Percentiles rank a stretch among this genome's conserved stretches.
These are phyloP conservation scores for Tetheella fluctuosa DNA, from an alignment of 2,888 invertebrate genomes.

Conservation along the genomic window DNA sequence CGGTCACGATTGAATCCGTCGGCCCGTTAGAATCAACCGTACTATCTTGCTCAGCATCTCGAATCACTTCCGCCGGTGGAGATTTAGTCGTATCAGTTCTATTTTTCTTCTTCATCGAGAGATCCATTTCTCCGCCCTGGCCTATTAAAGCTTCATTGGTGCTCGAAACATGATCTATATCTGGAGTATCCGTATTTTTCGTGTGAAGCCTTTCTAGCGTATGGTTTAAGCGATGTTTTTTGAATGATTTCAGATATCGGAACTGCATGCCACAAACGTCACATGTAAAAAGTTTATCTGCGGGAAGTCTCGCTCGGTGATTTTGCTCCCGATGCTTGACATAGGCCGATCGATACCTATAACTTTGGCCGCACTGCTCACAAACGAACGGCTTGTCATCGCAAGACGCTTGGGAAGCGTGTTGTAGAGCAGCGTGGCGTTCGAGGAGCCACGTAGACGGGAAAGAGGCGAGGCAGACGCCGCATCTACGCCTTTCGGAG, in stretches of 20 bases:
- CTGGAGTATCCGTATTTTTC: slow-evolving; percentile 81
- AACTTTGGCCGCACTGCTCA: slow-evolving; percentile 95
- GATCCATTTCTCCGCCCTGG: slow-evolving; percentile 84
- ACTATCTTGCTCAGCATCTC: slow-evolving; percentile 87
- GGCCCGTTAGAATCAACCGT: slow-evolving; percentile 88
- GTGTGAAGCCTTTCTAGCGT: slow-evolving; percentile 92
- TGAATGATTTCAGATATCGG: slow-evolving; percentile 94
- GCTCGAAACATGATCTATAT: slow-evolving; percentile 88
- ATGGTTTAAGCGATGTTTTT: slow-evolving; percentile 94
- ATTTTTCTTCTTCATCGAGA: slow-evolving; percentile 80
- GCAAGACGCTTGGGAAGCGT: slow-evolving; percentile 86
- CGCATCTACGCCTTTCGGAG: slow-evolving; percentile 86
- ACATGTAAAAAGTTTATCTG: slow-evolving; percentile 95
- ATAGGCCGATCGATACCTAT: slow-evolving; percentile 92
- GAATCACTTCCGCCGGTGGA: slow-evolving; percentile 73
- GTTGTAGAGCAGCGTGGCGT: slow-evolving; percentile 93
- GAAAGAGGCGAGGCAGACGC: slow-evolving; percentile 93
- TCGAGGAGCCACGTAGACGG: slow-evolving; percentile 95
- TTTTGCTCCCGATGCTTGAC: slow-evolving; percentile 93
- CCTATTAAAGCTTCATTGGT: slow-evolving; percentile 86
- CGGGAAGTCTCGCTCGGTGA: slow-evolving; percentile 93
- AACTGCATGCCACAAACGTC: slow-evolving; percentile 97
- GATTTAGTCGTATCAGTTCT: slow-evolving; percentile 71
- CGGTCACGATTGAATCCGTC: slow-evolving; percentile 76
- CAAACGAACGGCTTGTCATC: slow-evolving; percentile 96